phyloP scores from a whole-genome alignment of 2,113 vertebrate genomes.

The Oriolus oriolus region DNA sequence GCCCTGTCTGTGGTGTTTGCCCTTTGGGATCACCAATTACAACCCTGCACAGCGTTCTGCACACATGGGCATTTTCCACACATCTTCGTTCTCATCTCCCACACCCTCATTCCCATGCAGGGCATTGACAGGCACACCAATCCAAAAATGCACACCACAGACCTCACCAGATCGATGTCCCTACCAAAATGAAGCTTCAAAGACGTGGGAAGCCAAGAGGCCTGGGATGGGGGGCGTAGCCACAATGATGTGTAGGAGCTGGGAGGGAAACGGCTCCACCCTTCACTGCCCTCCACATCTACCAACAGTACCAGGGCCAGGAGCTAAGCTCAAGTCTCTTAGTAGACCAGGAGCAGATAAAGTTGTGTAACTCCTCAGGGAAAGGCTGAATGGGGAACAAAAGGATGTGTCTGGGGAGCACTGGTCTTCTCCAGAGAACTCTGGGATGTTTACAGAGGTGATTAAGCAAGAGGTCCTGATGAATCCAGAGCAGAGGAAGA shows the following conservation, averaged over 20 bases:
- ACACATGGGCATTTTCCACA: not conserved
- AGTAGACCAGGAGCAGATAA: not conserved
- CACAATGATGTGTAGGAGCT: not conserved
- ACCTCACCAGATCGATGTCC: not conserved
- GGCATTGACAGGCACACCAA: not conserved
- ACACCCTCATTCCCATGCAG: not conserved
- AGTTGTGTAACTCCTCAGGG: not conserved
- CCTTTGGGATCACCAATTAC: not conserved
- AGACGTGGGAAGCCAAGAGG: not conserved
- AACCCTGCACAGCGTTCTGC: not conserved
- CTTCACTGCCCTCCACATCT: not conserved
- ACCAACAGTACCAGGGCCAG: not conserved
- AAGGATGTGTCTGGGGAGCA: not conserved
- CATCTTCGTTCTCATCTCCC: not conserved
- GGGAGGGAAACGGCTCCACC: not conserved
- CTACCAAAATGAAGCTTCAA: not conserved
- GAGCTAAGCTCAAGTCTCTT: not conserved
- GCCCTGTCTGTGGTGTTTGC: accelerated
- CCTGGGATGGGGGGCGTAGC: not conserved
- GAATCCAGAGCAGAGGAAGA: not conserved
- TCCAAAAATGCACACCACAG: not conserved
- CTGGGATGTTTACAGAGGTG: not conserved
- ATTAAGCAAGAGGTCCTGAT: not conserved
- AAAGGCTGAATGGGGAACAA: not conserved
- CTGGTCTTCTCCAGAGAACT: not conserved